phyloP scores from a whole-genome alignment of 1,140 invertebrate genomes.

The Stenopsyche tienmushanensis region DNA sequence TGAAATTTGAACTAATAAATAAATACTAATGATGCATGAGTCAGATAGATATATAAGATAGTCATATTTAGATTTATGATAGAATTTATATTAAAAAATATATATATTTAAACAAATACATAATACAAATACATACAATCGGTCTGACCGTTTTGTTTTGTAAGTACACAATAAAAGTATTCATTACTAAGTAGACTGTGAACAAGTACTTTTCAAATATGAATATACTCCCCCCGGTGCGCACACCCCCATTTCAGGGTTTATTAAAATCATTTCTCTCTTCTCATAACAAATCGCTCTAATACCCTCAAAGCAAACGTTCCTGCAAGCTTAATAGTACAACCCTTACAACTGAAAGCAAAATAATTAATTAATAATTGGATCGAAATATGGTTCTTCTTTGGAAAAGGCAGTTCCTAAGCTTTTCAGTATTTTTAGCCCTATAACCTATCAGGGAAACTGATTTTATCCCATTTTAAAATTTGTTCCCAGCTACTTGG shows the following conservation, averaged over 20 bases:
- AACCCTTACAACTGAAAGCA: background rate
- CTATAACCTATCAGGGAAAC: too few relatives aligned
- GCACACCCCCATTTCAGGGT: conserved; percentile 9
- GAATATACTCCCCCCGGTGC: background rate
- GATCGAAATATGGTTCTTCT: background rate
- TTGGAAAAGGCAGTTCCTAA: too few relatives aligned
- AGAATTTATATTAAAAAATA: background rate
- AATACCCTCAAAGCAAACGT: conserved; percentile 40
- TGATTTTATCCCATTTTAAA: too few relatives aligned
- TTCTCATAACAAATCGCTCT: conserved; percentile 32
- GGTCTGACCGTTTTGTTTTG: too few relatives aligned
- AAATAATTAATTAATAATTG: background rate
- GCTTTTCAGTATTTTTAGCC: too few relatives aligned
- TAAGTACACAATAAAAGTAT: too few relatives aligned
- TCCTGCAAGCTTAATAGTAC: conserved; percentile 25
- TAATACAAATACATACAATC: too few relatives aligned
- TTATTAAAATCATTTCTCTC: conserved; percentile 38
- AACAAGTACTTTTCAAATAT: background rate
- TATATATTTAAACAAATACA: too few relatives aligned
- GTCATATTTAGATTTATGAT: background rate
- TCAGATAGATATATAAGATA: background rate
- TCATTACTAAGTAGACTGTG: too few relatives aligned
- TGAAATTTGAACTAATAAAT: background rate
- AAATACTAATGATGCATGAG: background rate
- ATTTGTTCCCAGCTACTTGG: too few relatives aligned